phyloP scores from a whole-genome alignment of 2,888 invertebrate genomes.

The Napeogenes sylphis region DNA sequence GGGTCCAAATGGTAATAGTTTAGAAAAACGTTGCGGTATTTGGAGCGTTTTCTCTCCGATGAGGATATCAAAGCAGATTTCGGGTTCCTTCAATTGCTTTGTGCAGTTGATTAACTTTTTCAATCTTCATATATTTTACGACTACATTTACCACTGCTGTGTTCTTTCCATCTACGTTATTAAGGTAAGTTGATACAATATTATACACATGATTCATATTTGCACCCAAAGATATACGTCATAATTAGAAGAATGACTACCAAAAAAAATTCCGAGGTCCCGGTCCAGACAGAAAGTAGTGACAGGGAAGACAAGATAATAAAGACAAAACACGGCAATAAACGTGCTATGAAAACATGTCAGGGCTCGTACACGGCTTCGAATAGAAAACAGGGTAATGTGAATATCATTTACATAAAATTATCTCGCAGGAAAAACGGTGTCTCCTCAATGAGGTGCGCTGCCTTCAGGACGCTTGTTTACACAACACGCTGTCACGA shows the following conservation, averaged over 20 bases:
- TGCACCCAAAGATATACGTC: not conserved
- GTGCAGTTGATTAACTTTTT: slow-evolving; percentile 53
- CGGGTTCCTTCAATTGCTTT: slow-evolving; percentile 46
- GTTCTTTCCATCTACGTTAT: slow-evolving; percentile 21
- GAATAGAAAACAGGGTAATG: slow-evolving; percentile 66
- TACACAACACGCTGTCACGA: slow-evolving; percentile 57
- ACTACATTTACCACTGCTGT: slow-evolving; percentile 17
- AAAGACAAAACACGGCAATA: slow-evolving; percentile 67
- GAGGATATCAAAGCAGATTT: slow-evolving; percentile 50
- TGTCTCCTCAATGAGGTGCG: slow-evolving; percentile 47
- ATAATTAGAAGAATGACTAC: slow-evolving; percentile 26
- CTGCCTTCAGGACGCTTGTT: slow-evolving; percentile 52
- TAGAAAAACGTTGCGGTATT: slow-evolving; percentile 52
- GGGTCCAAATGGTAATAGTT: slow-evolving; percentile 62
- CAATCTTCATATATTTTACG: slow-evolving; percentile 37
- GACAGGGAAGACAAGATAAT: slow-evolving; percentile 58
- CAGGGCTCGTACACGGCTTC: slow-evolving; percentile 49
- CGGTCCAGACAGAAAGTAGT: slow-evolving; percentile 47
- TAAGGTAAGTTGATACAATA: slow-evolving; percentile 3
- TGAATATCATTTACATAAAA: slow-evolving; percentile 74
- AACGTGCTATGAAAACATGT: slow-evolving; percentile 64
- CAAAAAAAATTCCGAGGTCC: slow-evolving; percentile 45
- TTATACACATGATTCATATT: slow-evolving; percentile 8
- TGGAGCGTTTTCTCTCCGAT: slow-evolving; percentile 39
- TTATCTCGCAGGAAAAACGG: slow-evolving; percentile 61